phyloP scores from a whole-genome alignment of 2,888 invertebrate species.

The Clanis bilineata region DNA sequence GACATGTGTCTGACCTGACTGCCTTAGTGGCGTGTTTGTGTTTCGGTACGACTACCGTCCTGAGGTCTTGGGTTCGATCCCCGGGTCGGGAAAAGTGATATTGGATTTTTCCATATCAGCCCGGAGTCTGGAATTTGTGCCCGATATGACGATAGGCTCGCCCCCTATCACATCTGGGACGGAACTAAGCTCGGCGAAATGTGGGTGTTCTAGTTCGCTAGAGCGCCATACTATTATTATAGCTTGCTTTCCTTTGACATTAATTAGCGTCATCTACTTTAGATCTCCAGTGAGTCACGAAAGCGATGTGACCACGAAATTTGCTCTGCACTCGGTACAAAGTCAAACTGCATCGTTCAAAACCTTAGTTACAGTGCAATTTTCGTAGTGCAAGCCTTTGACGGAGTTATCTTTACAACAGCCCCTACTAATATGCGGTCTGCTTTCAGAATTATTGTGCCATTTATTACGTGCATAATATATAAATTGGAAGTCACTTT shows the following conservation, averaged over 20 bases:
- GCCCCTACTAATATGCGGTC: not conserved
- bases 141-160: too few relatives aligned
- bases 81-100: too few relatives aligned
- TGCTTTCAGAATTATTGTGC: not conserved
- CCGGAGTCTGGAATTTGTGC: too few relatives aligned
- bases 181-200: too few relatives aligned
- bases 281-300: not conserved
- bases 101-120: too few relatives aligned
- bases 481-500: not conserved
- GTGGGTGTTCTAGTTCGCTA: too few relatives aligned
- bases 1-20: too few relatives aligned
- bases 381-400: not conserved
- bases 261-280: not conserved
- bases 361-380: not conserved
- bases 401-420: not conserved
- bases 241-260: not conserved
- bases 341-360: not conserved
- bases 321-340: not conserved
- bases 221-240: too few relatives aligned
- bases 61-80: too few relatives aligned
- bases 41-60: too few relatives aligned
- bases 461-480: not conserved
- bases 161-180: too few relatives aligned
- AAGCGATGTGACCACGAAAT: not conserved
- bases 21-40: too few relatives aligned